Base-by-base conservation (phyloP, 2,797 vertebrate genomes). In the Hephaestus fuliginosus region DNA sequence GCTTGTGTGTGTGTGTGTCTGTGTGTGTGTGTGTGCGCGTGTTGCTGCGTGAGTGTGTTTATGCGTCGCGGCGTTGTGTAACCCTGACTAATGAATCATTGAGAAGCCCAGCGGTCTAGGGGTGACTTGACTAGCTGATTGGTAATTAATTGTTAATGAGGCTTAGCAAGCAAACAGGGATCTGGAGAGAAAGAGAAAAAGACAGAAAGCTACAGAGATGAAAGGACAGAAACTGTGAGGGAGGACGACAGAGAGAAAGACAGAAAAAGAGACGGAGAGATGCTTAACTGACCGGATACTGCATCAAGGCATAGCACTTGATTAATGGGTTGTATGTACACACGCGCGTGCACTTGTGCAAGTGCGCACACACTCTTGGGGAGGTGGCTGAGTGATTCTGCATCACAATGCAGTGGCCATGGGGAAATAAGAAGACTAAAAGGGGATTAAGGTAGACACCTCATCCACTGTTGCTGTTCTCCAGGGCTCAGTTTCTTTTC, bases 141-240 rank as follows among this genome's bases (percentile, higher is more conserved):
- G 92, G 93, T 95, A 93, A 95, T 96, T 95, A 93, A 96, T 95
- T 95, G 85, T 95, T 96, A 95, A 96, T 96, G 94, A 95, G 91
- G 93, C 93, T 94, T 94, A 93, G 93, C 86, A 77, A 91, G 88
- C 84, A 88, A 91, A 94, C 86, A 76, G 86, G 83, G 91, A 89
- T 92, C 81, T 76, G 86, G 77, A 83, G 86, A 85, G 84, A 69
- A 77, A 72, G 57, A 78, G 49, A 53, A 83, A 89, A 81, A 78
- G 78, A 76, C 71, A 46, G 78, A 90, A 87, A 78, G 78, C 81
- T 73, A 66, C 60, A n/a, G 64, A 87, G 90, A 90, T 90, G 77
- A 91, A 87, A 86, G 62, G 70, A 78, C 65, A 56, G 57, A 85
- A 90, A 87, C 68, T 78, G 62, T 67, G 71, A 81, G 65, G 78